phyloP scores from a whole-genome alignment of 2,113 vertebrate genomes.

The Azemiops feae region DNA sequence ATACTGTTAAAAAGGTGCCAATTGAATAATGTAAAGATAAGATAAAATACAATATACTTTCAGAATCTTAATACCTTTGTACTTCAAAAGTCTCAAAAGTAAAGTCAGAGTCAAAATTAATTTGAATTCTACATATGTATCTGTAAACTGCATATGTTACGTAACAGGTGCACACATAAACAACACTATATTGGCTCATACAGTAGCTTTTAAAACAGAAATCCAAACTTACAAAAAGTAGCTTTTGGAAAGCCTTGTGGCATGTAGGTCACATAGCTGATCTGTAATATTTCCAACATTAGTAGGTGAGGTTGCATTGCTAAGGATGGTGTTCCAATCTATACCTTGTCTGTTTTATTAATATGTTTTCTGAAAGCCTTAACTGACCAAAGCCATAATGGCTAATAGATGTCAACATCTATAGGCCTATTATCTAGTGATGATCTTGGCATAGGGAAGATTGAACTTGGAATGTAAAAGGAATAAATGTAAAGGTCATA shows the following conservation, averaged over 20 bases:
- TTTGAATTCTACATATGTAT: not conserved
- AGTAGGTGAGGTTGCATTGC: not conserved
- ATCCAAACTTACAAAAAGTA: not conserved
- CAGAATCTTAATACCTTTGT: not conserved
- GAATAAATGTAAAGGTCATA: too few species aligned
- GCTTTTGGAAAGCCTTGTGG: not conserved
- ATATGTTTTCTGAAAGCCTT: too few species aligned
- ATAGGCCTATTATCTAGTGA: too few species aligned
- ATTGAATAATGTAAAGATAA: not conserved
- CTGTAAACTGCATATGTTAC: not conserved
- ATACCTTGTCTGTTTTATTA: not conserved
- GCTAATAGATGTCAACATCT: too few species aligned
- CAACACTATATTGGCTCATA: not conserved
- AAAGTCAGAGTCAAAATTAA: not conserved
- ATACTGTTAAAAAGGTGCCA: slow-evolving; percentile 3
- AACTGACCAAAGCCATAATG: too few species aligned
- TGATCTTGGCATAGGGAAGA: too few species aligned
- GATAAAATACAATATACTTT: not conserved
- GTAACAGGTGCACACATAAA: not conserved
- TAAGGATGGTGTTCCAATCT: not conserved
- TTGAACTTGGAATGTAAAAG: too few species aligned
- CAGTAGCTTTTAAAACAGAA: not conserved
- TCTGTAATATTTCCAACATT: not conserved
- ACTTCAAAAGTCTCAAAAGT: not conserved
- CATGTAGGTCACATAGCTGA: not conserved